These are phyloP conservation scores for human (Homo sapiens) DNA, from an alignment of 2,113 vertebrate species.

Conservation along the genomic window GRCh38 chr2:20852501-20853000, in stretches of 20 bases:
- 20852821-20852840: neutral
- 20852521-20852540: neutral
- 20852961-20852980: neutral
- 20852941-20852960: neutral
- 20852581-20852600: neutral
- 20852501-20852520: neutral
- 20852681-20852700: neutral
- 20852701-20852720: neutral
- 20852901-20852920: rapidly evolving
- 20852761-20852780: neutral
- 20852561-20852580: neutral
- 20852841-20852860: neutral
- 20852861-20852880: neutral
- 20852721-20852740: neutral
- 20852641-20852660: no score
- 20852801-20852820: neutral
- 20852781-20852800: neutral
- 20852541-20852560: neutral
- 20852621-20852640: neutral
- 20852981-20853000: neutral
- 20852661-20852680: neutral
- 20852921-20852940: neutral
- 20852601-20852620: neutral
- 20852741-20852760: neutral
- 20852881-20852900: neutral